Percentiles rank a stretch among this genome's conserved stretches.
phyloP scores from a whole-genome alignment of 2,113 vertebrate species.

The Sinocyclocheilus grahami region DNA sequence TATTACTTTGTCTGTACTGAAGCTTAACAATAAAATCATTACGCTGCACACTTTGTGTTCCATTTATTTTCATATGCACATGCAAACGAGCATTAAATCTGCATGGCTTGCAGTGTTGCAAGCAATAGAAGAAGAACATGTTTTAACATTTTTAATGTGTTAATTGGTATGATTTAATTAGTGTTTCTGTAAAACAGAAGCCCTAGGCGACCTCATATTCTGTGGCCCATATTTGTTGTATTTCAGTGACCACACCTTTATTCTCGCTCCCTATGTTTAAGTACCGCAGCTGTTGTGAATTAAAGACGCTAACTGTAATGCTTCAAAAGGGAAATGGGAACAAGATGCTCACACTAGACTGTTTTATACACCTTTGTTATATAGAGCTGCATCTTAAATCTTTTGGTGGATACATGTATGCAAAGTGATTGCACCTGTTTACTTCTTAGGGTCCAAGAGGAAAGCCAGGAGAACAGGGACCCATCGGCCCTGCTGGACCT shows the following conservation, averaged over 20 bases:
- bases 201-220: not conserved
- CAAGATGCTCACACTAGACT: not conserved
- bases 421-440: not conserved
- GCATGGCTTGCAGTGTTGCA: not conserved
- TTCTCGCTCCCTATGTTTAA: not conserved
- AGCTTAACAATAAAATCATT: not conserved
- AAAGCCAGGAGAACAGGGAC: constrained; percentile 88
- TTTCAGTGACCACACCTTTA: not conserved
- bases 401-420: not conserved
- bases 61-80: not conserved
- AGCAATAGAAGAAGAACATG: not conserved
- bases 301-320: not conserved
- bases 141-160: not conserved
- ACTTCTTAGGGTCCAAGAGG: constrained; percentile 86
- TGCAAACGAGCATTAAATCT: not conserved
- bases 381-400: not conserved
- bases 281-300: not conserved
- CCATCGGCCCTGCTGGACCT: constrained; percentile 80
- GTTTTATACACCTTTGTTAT: not conserved
- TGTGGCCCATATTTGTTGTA: not conserved
- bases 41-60: not conserved
- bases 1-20: not conserved
- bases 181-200: not conserved
- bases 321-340: not conserved
- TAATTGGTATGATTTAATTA: not conserved